These are phyloP conservation scores for Halictus rubicundus DNA, from an alignment of 1,140 invertebrate genomes.

Conservation along the genomic window DNA sequence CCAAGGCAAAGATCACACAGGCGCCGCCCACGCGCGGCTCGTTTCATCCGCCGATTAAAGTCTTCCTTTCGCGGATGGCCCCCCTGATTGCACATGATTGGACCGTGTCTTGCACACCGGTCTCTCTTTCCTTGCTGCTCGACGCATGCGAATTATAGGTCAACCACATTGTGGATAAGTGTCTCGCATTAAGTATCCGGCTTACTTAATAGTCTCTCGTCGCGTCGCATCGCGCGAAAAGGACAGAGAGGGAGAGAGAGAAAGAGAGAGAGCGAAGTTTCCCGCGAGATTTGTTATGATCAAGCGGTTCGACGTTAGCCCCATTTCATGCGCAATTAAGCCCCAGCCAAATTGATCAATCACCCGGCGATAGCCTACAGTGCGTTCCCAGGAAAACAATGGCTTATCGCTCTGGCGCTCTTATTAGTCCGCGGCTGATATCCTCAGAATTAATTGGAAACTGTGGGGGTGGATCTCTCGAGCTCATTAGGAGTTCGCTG, in stretches of 20 bases:
- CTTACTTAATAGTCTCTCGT: neutral
- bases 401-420: neutral
- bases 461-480: no score
- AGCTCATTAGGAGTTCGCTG: no score
- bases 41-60: constrained; percentile 54
- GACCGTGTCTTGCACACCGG: constrained; percentile 36
- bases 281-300: constrained; percentile 8
- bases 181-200: constrained; percentile 31
- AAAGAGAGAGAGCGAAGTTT: no score
- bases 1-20: no score
- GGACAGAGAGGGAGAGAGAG: no score
- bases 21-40: constrained; percentile 48
- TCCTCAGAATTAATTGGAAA: no score
- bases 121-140: neutral
- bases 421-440: no score
- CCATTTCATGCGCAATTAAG: constrained; percentile 27
- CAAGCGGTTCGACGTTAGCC: neutral
- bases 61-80: constrained; percentile 48
- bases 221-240: no score
- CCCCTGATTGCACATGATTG: constrained; percentile 54
- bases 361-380: neutral
- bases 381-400: neutral
- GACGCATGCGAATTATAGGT: constrained; percentile 19
- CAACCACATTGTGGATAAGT: constrained; percentile 41
- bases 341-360: constrained; percentile 10